Evolutionary conservation across 1,140 invertebrate genomes (phyloP).

Genomic region (Bombus waltoni): DNA sequence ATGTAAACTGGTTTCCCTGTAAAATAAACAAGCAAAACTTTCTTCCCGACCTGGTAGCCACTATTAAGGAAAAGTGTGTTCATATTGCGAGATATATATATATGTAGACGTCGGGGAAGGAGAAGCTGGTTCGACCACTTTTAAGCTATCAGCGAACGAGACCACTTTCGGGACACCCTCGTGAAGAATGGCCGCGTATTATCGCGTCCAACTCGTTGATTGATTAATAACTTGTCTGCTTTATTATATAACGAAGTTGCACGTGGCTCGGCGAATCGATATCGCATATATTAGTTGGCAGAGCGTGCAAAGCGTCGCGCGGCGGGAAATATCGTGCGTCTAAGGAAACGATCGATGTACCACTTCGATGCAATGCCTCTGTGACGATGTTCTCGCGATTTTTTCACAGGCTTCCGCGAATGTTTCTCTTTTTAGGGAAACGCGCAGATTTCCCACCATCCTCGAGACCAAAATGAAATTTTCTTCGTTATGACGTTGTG

Average conservation of each 20-base stretch:
- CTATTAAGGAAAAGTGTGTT: no score
- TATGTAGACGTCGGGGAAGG: no score
- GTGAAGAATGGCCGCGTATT: not conserved
- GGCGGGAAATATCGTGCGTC: not conserved
- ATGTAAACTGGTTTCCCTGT: not conserved
- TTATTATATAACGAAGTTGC: conserved; percentile 74
- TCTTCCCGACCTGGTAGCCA: not conserved
- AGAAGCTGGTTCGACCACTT: not conserved
- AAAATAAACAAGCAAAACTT: conserved; percentile 8
- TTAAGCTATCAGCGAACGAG: not conserved
- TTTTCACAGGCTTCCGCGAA: no score
- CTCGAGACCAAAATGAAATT: not conserved
- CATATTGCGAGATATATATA: not conserved
- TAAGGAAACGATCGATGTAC: not conserved
- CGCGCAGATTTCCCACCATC: no score
- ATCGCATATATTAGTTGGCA: conserved; percentile 48
- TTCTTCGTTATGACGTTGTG: no score
- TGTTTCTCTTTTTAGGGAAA: no score
- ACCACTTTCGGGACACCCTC: no score
- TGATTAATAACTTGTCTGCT: not conserved
- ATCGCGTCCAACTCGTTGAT: not conserved
- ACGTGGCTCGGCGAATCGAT: conserved; percentile 47
- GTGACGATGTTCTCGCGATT: not conserved
- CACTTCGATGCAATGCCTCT: not conserved
- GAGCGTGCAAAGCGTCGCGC: conserved; percentile 61